Evolutionary conservation across 2,888 invertebrate species (phyloP).

Genomic region (Crossocerus cetratus): DNA sequence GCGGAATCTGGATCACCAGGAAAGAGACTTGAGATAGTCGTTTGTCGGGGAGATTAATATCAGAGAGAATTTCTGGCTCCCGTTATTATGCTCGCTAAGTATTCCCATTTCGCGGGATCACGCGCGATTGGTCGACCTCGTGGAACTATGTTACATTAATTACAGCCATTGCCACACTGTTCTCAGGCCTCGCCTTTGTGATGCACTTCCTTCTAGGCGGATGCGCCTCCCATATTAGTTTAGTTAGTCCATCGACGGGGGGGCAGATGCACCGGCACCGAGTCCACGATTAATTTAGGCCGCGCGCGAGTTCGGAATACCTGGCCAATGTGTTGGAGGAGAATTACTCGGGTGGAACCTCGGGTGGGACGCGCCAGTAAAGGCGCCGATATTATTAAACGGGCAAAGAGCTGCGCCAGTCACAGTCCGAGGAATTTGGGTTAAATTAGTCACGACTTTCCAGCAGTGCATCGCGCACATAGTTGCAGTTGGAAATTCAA

Average conservation of each 20-base stretch:
- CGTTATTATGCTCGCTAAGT: neutral
- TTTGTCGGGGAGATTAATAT: too few species aligned
- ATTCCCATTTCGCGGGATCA: neutral
- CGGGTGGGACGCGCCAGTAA: too few species aligned
- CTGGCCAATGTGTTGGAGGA: too few species aligned
- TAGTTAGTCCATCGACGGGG: too few species aligned
- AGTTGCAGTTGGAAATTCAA: slow-evolving; percentile 15
- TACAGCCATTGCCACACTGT: neutral
- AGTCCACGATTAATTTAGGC: neutral
- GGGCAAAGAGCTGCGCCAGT: neutral
- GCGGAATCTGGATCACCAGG: too few species aligned
- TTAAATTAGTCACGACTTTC: slow-evolving; percentile 35
- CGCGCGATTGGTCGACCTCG: neutral
- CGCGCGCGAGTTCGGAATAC: too few species aligned
- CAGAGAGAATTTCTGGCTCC: too few species aligned
- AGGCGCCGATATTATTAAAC: slow-evolving; percentile 1
- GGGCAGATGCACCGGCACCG: neutral
- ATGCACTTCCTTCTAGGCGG: neutral
- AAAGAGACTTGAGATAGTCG: too few species aligned
- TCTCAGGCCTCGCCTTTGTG: neutral
- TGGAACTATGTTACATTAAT: slow-evolving; percentile 2
- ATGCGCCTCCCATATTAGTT: too few species aligned
- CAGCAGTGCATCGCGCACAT: slow-evolving; percentile 10
- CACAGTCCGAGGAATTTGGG: slow-evolving; percentile 23
- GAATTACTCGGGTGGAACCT: too few species aligned